Percentiles rank a stretch among this genome's conserved stretches.
phyloP scores from a whole-genome alignment of 2,113 vertebrate species.

The Protobothrops flavoviridis region DNA sequence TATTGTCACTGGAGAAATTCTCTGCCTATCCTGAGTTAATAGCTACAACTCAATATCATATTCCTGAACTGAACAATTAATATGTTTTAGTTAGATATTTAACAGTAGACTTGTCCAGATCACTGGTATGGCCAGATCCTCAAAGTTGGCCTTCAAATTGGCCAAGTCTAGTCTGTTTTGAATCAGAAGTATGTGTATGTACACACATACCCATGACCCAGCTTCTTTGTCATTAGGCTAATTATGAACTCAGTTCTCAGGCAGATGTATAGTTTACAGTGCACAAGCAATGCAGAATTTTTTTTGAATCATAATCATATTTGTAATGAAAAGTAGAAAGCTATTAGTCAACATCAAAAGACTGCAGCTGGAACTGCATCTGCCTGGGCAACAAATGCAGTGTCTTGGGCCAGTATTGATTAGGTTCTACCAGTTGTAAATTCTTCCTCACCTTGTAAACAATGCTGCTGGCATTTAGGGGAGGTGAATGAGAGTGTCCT shows the following conservation, averaged over 20 bases:
- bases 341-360: neutral
- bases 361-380: neutral
- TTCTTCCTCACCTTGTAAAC: neutral
- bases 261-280: neutral
- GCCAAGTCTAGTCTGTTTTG: neutral
- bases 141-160: neutral
- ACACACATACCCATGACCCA: too few relatives aligned
- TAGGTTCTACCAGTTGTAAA: neutral
- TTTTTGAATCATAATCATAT: neutral
- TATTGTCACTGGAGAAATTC: neutral
- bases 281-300: neutral
- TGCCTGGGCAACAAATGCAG: neutral
- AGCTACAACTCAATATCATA: neutral
- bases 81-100: neutral
- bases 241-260: neutral
- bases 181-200: neutral
- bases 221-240: neutral
- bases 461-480: neutral
- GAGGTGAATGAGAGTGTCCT: neutral
- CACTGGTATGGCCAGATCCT: neutral
- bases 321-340: neutral
- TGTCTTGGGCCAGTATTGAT: neutral
- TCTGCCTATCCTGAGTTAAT: neutral
- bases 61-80: neutral
- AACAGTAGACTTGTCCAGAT: neutral